A percentile compares a stretch with the other conserved stretches of the same genome.
Conservation (phyloP, 2,113 vertebrate genomes). For the Shinisaurus crocodilurus region DNA sequence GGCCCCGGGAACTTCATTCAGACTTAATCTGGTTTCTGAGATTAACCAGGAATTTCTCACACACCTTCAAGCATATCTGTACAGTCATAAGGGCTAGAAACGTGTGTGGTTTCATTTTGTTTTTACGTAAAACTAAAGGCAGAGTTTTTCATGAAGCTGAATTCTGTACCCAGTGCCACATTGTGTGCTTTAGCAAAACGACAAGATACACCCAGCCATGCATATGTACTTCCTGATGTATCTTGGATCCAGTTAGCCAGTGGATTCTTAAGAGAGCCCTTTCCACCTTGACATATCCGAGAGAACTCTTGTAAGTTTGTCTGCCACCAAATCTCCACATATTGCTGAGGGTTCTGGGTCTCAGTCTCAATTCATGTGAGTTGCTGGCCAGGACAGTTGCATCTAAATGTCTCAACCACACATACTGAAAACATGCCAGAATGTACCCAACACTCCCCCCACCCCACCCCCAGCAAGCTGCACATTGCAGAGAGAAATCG, state of each 20-base stretch:
- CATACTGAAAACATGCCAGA: neutral
- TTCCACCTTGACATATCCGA: neutral
- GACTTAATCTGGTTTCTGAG: neutral
- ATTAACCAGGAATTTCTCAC: rapidly evolving
- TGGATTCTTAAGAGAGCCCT: neutral
- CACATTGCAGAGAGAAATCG: neutral
- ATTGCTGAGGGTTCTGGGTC: neutral
- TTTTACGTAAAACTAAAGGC: neutral
- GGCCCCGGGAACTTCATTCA: neutral
- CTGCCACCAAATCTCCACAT: neutral
- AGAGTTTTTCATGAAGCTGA: neutral
- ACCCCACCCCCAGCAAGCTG: neutral
- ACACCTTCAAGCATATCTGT: neutral
- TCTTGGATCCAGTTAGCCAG: neutral
- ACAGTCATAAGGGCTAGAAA: rapidly evolving
- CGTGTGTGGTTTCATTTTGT: too few species aligned
- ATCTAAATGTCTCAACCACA: neutral
- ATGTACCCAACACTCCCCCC: too few species aligned
- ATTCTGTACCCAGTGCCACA: neutral
- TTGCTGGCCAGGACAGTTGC: neutral
- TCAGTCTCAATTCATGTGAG: neutral
- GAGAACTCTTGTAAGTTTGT: neutral
- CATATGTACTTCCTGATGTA: neutral
- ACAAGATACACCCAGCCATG: neutral
- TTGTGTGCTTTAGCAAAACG: neutral